phyloP scores from a whole-genome alignment of 2,888 invertebrate genomes.

The Brachyopa scutellaris region DNA sequence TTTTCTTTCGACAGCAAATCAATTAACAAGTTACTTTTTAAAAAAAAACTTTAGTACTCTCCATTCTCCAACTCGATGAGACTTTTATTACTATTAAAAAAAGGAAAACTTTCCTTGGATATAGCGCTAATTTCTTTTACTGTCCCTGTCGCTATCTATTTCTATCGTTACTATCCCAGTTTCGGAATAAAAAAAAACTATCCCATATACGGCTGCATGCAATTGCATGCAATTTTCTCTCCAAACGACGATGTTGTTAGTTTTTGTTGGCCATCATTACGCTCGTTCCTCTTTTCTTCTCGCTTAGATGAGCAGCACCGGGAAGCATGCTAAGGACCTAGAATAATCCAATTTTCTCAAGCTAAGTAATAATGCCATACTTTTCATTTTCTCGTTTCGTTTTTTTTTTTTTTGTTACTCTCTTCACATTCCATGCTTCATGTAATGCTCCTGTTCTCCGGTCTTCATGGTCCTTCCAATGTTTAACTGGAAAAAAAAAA shows the following conservation, averaged over 20 bases:
- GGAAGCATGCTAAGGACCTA: conserved; percentile 39
- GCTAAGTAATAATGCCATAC: conserved; percentile 67
- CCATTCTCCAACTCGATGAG: neutral
- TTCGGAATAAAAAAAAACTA: no score
- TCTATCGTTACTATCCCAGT: neutral
- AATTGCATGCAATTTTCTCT: conserved; percentile 59
- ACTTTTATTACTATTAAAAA: neutral
- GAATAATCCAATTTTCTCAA: conserved; percentile 69
- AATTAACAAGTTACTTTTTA: neutral
- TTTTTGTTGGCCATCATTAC: conserved; percentile 64
- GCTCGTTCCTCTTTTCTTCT: conserved; percentile 3
- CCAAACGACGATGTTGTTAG: conserved; percentile 62
- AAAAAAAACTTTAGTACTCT: neutral
- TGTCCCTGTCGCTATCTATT: neutral
- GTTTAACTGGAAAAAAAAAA: conserved; percentile 52
- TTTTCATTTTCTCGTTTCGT: conserved; percentile 34
- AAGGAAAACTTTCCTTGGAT: neutral
- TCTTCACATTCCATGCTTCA: conserved; percentile 31
- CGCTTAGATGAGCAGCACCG: conserved; percentile 18
- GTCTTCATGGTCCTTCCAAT: neutral
- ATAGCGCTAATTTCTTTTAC: conserved; percentile 21
- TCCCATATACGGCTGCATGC: no score
- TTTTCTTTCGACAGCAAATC: no score
- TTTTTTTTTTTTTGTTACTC: neutral
- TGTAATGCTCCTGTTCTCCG: conserved; percentile 17